These are phyloP conservation scores for Neodiprion virginianus DNA, from an alignment of 1,140 invertebrate species.

Conservation along the genomic window DNA sequence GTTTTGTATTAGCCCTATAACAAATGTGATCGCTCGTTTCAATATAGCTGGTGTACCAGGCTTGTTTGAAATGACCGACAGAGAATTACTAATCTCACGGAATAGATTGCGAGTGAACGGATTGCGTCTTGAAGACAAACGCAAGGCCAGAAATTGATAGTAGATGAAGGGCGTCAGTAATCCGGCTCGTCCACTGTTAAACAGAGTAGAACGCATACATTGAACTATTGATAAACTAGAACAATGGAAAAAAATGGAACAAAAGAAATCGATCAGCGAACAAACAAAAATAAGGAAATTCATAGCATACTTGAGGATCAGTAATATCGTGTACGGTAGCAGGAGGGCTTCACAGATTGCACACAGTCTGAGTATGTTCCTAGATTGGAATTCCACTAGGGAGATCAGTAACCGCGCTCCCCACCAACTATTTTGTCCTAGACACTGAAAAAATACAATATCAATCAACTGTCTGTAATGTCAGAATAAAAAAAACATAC, in stretches of 20 bases:
- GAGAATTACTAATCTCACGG: slow-evolving; percentile 65
- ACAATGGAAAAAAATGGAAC: slow-evolving; percentile 14
- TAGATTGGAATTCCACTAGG: slow-evolving; percentile 85
- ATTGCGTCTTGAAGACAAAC: slow-evolving; percentile 92
- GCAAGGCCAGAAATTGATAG: slow-evolving; percentile 90
- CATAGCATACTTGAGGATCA: slow-evolving; percentile 84
- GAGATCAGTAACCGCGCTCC: slow-evolving; percentile 85
- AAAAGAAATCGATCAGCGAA: not conserved
- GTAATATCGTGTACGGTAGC: slow-evolving; percentile 84
- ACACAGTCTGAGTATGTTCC: slow-evolving; percentile 85
- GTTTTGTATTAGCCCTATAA: not conserved
- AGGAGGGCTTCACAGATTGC: slow-evolving; percentile 91
- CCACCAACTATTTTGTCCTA: slow-evolving; percentile 89
- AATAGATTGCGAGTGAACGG: slow-evolving; percentile 93
- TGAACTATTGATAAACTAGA: not conserved
- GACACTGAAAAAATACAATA: slow-evolving; percentile 67
- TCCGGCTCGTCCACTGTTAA: slow-evolving; percentile 81
- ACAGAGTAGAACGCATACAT: slow-evolving; percentile 35
- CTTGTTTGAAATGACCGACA: slow-evolving; percentile 40
- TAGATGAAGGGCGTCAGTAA: slow-evolving; percentile 92
- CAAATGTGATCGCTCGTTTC: slow-evolving; percentile 38
- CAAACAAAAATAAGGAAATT: slow-evolving; percentile 19
- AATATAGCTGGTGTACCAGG: slow-evolving; percentile 48
- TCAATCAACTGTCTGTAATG: slow-evolving; percentile 23
- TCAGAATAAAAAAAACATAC: slow-evolving; percentile 9